Percentiles rank a stretch among this genome's conserved stretches.
These are phyloP conservation scores for Rhabditoides inermis DNA, from an alignment of 2,888 invertebrate genomes.

Conservation along the genomic window DNA sequence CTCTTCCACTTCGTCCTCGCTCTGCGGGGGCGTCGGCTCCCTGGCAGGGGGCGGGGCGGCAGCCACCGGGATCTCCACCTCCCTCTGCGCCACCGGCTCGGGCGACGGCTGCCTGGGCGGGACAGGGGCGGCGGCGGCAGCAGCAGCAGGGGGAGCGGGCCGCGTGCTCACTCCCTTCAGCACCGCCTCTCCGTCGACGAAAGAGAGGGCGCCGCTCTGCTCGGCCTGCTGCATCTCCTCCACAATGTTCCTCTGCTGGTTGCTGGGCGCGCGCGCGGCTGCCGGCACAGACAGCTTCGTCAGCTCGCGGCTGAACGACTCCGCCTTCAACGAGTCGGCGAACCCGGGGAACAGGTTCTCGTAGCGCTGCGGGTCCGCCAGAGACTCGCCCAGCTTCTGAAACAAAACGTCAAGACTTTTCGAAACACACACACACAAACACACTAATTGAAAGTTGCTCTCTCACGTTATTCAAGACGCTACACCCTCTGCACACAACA, in stretches of 20 bases:
- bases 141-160: not conserved
- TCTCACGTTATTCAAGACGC: too few relatives aligned
- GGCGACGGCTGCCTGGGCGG: slow-evolving; percentile 4
- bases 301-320: slow-evolving; percentile 29
- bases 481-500: too few relatives aligned
- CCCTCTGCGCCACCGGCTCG: not conserved
- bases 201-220: slow-evolving; percentile 18
- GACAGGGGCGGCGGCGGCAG: not conserved
- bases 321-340: slow-evolving; percentile 57
- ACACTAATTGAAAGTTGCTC: too few relatives aligned
- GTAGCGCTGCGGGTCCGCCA: slow-evolving; percentile 89
- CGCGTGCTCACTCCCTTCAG: slow-evolving; percentile 15
- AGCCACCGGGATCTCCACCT: not conserved
- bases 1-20: slow-evolving; percentile 8
- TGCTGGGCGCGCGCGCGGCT: slow-evolving; percentile 21
- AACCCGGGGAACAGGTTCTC: slow-evolving; percentile 89
- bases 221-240: slow-evolving; percentile 40
- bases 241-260: slow-evolving; percentile 28
- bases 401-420: too few relatives aligned
- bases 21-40: not conserved
- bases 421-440: too few relatives aligned
- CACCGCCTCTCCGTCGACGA: slow-evolving; percentile 26
- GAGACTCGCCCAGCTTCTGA: slow-evolving; percentile 62
- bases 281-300: slow-evolving; percentile 33
- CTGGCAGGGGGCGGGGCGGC: not conserved